Evolutionary conservation across 1,140 invertebrate species (phyloP).

Genomic region (Drosophila bifasciata): DNA sequence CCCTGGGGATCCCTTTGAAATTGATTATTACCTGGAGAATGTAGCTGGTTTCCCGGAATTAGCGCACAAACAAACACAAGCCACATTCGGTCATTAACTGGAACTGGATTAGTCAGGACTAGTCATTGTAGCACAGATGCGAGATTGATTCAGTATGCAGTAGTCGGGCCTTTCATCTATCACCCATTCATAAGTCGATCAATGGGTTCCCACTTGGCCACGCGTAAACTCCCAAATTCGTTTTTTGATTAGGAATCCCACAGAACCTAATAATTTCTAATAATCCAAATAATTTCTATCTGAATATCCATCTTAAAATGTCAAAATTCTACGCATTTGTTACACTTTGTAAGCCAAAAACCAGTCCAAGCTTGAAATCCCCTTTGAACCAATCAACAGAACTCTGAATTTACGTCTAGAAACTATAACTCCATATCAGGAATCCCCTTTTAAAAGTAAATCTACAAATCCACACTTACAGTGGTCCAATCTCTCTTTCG

Average conservation of each 20-base stretch:
- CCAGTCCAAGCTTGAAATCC: constrained; percentile 11
- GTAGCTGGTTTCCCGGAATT: constrained; percentile 45
- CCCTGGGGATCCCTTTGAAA: constrained; percentile 53
- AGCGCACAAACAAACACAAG: constrained; percentile 36
- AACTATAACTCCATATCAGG: constrained; percentile 2
- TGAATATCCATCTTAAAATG: background rate
- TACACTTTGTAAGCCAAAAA: background rate
- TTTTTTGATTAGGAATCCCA: no score
- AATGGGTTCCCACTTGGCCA: background rate
- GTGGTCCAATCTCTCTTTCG: constrained; percentile 82
- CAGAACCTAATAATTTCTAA: no score
- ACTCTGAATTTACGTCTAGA: constrained; percentile 6
- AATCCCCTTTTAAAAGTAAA: background rate
- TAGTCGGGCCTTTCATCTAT: constrained; percentile 7
- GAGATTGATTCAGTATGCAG: constrained; percentile 12
- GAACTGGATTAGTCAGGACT: constrained; percentile 22
- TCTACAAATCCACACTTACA: constrained; percentile 84
- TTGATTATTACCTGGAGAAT: constrained; percentile 58
- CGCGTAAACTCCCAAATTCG: no score
- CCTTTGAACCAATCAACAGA: background rate
- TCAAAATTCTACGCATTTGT: background rate
- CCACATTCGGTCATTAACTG: constrained; percentile 25
- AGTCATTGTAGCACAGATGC: constrained; percentile 13
- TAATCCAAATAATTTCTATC: no score
- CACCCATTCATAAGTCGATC: constrained; percentile 37